Evolutionary conservation across 2,797 vertebrate species (phyloP).

Genomic region (Pipistrellus kuhlii): DNA sequence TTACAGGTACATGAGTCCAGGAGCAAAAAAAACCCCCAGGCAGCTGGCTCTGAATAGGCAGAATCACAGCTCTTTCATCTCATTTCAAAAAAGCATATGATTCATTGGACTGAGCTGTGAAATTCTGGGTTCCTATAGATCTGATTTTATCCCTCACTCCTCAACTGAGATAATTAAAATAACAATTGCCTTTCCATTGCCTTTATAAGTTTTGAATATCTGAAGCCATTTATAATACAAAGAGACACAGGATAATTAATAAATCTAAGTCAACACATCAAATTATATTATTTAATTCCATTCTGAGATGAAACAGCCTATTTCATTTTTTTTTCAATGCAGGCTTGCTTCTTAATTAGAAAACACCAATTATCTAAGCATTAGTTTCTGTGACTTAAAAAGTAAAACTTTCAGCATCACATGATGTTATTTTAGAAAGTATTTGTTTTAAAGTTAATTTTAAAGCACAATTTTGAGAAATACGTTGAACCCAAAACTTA

Average conservation of each 20-base stretch:
- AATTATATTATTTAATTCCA: not conserved
- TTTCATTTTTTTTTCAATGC: not conserved
- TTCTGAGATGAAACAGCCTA: not conserved
- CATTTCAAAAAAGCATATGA: not conserved
- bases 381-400: conserved; percentile 36
- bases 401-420: not conserved
- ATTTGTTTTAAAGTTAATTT: not conserved
- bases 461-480: conserved; percentile 28
- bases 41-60: not conserved
- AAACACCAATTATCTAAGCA: conserved; percentile 17
- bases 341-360: not conserved
- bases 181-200: not conserved
- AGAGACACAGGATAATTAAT: not conserved
- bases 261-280: not conserved
- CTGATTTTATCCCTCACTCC: not conserved
- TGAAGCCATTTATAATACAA: conserved; percentile 1
- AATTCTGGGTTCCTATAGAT: not conserved
- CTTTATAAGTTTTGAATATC: not conserved
- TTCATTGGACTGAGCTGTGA: not conserved
- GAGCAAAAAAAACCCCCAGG: not conserved
- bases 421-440: not conserved
- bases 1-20: not conserved
- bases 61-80: not conserved
- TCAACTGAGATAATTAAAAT: not conserved
- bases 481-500: conserved; percentile 26